Evolutionary conservation across 2,113 vertebrate genomes (phyloP), one percentile per base, ranked within the genome.

Genomic region (Brachyistius frenatus): DNA sequence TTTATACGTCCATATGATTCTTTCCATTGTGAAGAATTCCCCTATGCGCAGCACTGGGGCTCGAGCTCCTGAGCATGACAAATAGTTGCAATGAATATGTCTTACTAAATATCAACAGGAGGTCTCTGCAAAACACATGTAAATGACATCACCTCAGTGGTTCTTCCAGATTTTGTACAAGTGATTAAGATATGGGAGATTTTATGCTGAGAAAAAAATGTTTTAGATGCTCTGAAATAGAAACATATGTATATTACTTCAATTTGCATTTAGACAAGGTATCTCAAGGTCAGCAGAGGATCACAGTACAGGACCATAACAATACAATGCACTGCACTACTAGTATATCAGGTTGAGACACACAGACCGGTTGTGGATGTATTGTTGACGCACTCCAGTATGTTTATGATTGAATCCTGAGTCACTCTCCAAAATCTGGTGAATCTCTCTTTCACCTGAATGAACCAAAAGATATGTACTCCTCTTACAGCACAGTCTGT

Each of bases 1-100:
- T 91, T 89, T 88, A 93, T 91, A 78, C 32, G 11, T 87, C 91
- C 87, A 76, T 79, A 90, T 63, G 88, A 83, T 78, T 87, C 79
- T 80, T 85, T 73, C 83, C 83, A 82, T 70, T 82, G 70, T 86
- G 84, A 93, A 80, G 76, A 86, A 84, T 81, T 73, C 64, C 31
- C 73, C 75, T 33, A 78, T 84, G 65, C 8, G 8, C 65, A 35
- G 76, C 77, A 46, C 64, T 7, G 55, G 31, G 76, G 62, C 58
- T n/a, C 41, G 50, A 72, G 64, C 64, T 84, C 56, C 74, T 69
- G 85, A 70, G 75, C 83, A 56, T 83, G 81, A 86, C 52, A 58
- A 88, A 83, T 71, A 73, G 81, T 79, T 78, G 60, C 83, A 86
- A 82, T 88, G 81, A 89, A 78, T 78, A 78, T 62, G 65, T 84